Evolutionary conservation across 2,113 vertebrate species (phyloP).

Genomic region (Notarius lentiginosus): DNA sequence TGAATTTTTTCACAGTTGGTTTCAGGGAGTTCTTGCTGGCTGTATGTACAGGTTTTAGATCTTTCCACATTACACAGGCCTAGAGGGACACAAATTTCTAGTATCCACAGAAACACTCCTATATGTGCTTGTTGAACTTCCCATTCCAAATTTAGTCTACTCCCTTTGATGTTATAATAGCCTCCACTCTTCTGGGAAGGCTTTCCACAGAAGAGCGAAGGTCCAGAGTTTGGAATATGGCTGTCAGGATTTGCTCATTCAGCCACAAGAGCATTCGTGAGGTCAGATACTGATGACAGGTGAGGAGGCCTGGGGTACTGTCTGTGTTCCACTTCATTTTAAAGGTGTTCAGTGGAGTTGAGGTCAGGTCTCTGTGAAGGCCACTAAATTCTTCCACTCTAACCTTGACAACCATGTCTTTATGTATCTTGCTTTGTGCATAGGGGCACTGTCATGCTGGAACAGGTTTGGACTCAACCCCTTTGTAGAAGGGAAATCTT

Average conservation of each 20-base stretch:
- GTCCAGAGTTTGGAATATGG: background rate
- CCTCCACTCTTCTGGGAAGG: too few species aligned
- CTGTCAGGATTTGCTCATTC: background rate
- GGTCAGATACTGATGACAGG: background rate
- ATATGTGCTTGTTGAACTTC: too few species aligned
- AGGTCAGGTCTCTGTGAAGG: background rate
- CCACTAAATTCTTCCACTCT: background rate
- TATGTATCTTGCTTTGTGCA: background rate
- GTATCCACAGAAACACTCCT: too few species aligned
- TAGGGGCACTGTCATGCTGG: background rate
- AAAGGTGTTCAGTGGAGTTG: background rate
- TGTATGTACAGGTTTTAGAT: too few species aligned
- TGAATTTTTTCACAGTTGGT: too few species aligned
- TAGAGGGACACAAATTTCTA: too few species aligned
- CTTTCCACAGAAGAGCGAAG: background rate
- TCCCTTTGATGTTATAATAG: background rate
- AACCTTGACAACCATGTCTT: background rate
- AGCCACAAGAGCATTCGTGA: background rate
- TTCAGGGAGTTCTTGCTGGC: too few species aligned
- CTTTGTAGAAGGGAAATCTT: background rate
- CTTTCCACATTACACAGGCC: too few species aligned
- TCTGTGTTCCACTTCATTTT: background rate
- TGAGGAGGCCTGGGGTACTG: background rate
- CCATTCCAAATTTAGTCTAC: too few species aligned
- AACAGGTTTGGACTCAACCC: background rate